phyloP scores from a whole-genome alignment of 2,888 invertebrate genomes.

The Drosophila pullipes region DNA sequence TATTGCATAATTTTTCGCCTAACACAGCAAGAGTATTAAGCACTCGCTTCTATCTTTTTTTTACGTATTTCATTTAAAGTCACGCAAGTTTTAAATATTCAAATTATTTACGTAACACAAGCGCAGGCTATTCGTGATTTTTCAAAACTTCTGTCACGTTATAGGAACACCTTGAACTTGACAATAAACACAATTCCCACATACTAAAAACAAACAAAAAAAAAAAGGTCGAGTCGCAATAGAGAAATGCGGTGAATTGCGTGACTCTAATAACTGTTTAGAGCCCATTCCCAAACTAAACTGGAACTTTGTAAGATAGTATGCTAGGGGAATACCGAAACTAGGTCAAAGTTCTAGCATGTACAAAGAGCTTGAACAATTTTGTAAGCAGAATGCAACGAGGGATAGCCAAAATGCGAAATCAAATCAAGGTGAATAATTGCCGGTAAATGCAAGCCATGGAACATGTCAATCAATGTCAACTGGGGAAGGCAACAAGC shows the following conservation, averaged over 20 bases:
- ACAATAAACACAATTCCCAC: conserved; percentile 22
- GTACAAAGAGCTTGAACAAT: conserved; percentile 52
- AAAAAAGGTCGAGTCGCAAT: neutral
- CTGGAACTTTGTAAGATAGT: conserved; percentile 16
- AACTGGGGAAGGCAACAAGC: conserved; percentile 60
- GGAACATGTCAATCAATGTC: conserved; percentile 74
- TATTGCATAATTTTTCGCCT: neutral
- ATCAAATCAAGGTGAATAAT: conserved; percentile 51
- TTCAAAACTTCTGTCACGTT: neutral
- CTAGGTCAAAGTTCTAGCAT: conserved; percentile 55
- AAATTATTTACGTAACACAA: conserved; percentile 1
- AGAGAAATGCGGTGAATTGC: conserved; percentile 34
- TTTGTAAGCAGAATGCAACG: conserved; percentile 42
- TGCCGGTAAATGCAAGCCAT: conserved; percentile 72
- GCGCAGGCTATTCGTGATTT: conserved; percentile 8
- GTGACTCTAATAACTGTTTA: conserved; percentile 56
- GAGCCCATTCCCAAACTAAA: conserved; percentile 30
- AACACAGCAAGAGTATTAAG: neutral
- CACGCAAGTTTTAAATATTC: neutral
- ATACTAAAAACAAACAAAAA: neutral
- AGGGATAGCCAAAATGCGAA: conserved; percentile 50
- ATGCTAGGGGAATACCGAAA: conserved; percentile 20
- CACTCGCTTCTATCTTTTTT: neutral
- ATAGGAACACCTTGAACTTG: conserved; percentile 51
- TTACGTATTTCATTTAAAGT: neutral